phyloP scores from a whole-genome alignment of 1,140 invertebrate genomes.

The Thereuonema tuberculata region DNA sequence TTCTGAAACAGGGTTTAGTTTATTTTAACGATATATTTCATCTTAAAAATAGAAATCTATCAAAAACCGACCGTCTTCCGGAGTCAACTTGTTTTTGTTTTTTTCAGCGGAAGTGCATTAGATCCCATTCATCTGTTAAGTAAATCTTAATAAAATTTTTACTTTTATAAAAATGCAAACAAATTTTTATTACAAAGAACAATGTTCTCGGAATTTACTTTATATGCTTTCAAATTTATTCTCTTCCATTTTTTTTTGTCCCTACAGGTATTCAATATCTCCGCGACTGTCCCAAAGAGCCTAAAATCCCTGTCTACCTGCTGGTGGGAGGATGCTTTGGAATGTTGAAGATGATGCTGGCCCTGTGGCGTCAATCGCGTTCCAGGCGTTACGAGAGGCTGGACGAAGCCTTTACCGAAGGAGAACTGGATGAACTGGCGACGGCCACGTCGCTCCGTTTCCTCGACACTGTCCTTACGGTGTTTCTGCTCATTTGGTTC shows the following conservation, averaged over 20 bases:
- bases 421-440: slow-evolving; percentile 24
- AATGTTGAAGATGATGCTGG: slow-evolving; percentile 49
- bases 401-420: slow-evolving; percentile 34
- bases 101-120: no score
- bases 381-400: slow-evolving; percentile 39
- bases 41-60: no score
- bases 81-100: no score
- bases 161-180: no score
- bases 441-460: slow-evolving; percentile 28
- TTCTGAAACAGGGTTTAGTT: no score
- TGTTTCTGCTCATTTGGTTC: slow-evolving; percentile 61
- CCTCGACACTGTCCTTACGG: slow-evolving; percentile 42
- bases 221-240: no score
- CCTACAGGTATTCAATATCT: slow-evolving; percentile 58
- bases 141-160: no score
- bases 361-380: slow-evolving; percentile 51
- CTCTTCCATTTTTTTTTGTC: neutral
- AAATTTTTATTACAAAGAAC: no score
- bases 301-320: slow-evolving; percentile 64
- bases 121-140: no score
- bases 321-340: slow-evolving; percentile 61
- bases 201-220: no score
- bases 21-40: no score
- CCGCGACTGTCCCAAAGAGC: slow-evolving; percentile 59
- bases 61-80: no score